A percentile compares a stretch with the other conserved stretches of the same genome.
Conservation (phyloP, 2,113 vertebrate genomes). For the Salminus brasiliensis region DNA sequence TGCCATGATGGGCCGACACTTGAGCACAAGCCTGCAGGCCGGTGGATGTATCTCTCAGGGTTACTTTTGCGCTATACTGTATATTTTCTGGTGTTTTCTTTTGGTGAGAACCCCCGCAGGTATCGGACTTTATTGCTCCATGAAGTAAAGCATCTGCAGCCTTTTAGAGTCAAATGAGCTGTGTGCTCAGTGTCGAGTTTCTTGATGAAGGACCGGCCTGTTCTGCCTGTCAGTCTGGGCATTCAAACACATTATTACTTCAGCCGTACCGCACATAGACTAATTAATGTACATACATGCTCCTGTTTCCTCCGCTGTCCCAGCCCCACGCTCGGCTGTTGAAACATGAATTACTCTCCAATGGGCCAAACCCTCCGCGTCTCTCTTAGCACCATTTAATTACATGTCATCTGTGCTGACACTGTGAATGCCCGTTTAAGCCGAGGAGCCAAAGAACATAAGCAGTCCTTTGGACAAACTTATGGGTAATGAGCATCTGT, state of each 20-base stretch:
- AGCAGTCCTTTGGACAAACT: background rate
- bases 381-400: conserved; percentile 62
- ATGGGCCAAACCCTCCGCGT: conserved; percentile 55
- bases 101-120: background rate
- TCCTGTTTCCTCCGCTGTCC: conserved; percentile 61
- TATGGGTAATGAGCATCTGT: background rate
- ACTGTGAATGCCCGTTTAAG: conserved; percentile 37
- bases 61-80: background rate
- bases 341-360: conserved; percentile 71
- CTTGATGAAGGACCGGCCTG: conserved; percentile 47
- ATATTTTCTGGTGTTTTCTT: background rate
- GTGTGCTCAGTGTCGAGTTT: conserved; percentile 52
- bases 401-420: conserved; percentile 52
- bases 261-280: conserved; percentile 55
- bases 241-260: conserved; percentile 68
- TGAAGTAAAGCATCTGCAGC: conserved; percentile 43
- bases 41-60: background rate
- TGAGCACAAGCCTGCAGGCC: background rate
- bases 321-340: conserved; percentile 55
- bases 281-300: conserved; percentile 74
- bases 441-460: conserved; percentile 15
- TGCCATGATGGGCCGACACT: background rate
- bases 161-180: conserved; percentile 49
- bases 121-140: conserved; percentile 40
- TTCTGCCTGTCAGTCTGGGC: conserved; percentile 62